Evolutionary conservation across 2,113 vertebrate genomes (phyloP).

Genomic region (Salvelinus fontinalis): DNA sequence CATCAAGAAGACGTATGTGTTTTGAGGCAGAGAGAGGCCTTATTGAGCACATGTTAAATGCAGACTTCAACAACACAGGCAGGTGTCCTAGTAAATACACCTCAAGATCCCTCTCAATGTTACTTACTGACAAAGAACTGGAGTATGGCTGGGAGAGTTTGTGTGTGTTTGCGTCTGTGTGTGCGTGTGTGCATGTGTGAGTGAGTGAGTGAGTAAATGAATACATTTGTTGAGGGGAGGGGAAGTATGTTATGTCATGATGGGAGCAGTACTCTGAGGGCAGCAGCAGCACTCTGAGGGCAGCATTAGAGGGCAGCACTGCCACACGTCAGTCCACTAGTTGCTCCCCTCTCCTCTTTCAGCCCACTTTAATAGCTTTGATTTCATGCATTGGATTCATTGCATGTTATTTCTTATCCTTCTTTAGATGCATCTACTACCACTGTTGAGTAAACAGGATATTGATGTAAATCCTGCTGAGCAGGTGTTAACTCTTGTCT

Average conservation of each 20-base stretch:
- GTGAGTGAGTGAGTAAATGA: not conserved
- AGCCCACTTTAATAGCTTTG: not conserved
- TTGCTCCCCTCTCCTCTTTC: not conserved
- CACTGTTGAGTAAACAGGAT: slow-evolving; percentile 3
- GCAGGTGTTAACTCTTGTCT: slow-evolving; percentile 4
- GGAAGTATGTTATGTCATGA: not conserved
- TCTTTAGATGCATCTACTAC: not conserved
- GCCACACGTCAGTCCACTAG: not conserved
- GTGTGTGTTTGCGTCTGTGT: not conserved
- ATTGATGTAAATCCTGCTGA: not conserved
- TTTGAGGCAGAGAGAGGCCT: not conserved
- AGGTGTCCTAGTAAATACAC: not conserved
- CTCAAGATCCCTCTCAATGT: not conserved
- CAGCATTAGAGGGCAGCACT: not conserved
- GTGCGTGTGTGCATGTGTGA: not conserved
- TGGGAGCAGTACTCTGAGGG: not conserved
- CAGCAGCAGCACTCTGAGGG: not conserved
- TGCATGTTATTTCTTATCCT: not conserved
- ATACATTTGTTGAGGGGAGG: not conserved
- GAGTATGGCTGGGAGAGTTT: not conserved
- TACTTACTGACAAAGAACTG: not conserved
- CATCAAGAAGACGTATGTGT: not conserved
- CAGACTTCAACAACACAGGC: not conserved
- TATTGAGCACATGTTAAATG: not conserved
- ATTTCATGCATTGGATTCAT: not conserved